Base-by-base conservation (phyloP, 2,113 vertebrate genomes). In the Paratilapia polleni region DNA sequence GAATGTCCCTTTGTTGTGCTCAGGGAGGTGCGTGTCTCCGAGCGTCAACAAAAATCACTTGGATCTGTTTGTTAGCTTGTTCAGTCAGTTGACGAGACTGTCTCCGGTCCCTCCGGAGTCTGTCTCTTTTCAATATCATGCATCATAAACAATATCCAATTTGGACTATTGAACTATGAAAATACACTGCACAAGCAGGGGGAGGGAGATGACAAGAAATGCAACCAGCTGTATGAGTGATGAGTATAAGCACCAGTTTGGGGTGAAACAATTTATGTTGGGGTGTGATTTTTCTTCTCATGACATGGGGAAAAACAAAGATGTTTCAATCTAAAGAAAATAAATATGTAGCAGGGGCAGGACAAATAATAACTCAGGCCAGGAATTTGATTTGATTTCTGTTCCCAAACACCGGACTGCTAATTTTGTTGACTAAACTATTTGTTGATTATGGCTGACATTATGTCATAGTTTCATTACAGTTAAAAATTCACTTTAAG, bases 61-160 rank as follows among this genome's bases (percentile, higher is more conserved):
- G 83, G 82, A 87, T 93, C 88, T 87, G 87, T 93, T 88, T 89
- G 89, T 86, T 90, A 82, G 81, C 91, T 93, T 89, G 83, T 87
- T 94, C 91, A 88, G 81, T 88, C 85, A 24, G 80, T 91, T 82
- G 87, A 87, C 87, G 70, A 83, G 82, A 81, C 61, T 63, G 89
- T 75, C 82, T 79, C 82, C 31, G 73, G 68, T 90, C 93, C 89
- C 93, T 82, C 79, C 17, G 88, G 92, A 93, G 85, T 81, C 61
- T 86, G 89, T 77, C 80, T 85, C 82, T 85, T 91, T 92, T 94
- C 88, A 93, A 90, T 93, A 94, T 93, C 92, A 91, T 86, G 93
- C 91, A 84, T 87, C 91, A 81, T 94, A 92, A 94, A 93, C 93
- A 93, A 94, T 91, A 89, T 94, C 87, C 93, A 93, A 89, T 94